phyloP scores from a whole-genome alignment of 2,888 invertebrate genomes.

The Metalampra italica region DNA sequence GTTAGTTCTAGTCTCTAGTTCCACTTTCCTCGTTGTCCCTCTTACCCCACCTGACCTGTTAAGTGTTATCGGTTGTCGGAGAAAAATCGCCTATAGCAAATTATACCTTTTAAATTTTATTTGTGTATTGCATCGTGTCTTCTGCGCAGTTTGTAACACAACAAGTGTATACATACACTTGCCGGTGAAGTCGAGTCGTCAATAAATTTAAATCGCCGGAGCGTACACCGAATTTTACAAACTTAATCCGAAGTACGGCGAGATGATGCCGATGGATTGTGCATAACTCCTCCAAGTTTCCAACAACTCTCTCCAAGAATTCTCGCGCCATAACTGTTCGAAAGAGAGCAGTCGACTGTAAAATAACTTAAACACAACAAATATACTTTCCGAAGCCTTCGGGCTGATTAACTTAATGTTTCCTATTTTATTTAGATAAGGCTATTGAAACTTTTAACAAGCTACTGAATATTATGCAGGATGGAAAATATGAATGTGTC shows the following conservation, averaged over 20 bases:
- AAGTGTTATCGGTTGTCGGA: too few relatives aligned
- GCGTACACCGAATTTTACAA: conserved; percentile 45
- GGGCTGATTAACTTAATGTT: conserved; percentile 8
- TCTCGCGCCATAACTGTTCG: conserved; percentile 30
- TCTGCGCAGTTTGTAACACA: too few relatives aligned
- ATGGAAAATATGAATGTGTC: not conserved
- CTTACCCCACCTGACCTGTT: too few relatives aligned
- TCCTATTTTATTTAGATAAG: not conserved
- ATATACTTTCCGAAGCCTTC: conserved; percentile 31
- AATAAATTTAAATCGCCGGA: conserved; percentile 40
- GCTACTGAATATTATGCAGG: not conserved
- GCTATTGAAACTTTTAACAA: not conserved
- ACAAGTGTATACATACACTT: too few relatives aligned
- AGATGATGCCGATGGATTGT: conserved; percentile 48
- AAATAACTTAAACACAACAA: conserved; percentile 52
- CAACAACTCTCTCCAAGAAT: conserved; percentile 41
- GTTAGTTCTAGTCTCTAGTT: too few relatives aligned
- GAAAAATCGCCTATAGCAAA: too few relatives aligned
- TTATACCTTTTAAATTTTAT: too few relatives aligned
- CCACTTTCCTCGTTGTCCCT: too few relatives aligned
- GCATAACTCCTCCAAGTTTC: conserved; percentile 42
- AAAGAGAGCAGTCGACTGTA: conserved; percentile 46
- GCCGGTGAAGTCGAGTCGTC: conserved; percentile 16
- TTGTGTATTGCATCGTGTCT: too few relatives aligned
- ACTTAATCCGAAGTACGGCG: conserved; percentile 45